A percentile compares a stretch with the other conserved stretches of the same genome.
Conservation (phyloP, 2,113 vertebrate species). For the Microtus oregoni region DNA sequence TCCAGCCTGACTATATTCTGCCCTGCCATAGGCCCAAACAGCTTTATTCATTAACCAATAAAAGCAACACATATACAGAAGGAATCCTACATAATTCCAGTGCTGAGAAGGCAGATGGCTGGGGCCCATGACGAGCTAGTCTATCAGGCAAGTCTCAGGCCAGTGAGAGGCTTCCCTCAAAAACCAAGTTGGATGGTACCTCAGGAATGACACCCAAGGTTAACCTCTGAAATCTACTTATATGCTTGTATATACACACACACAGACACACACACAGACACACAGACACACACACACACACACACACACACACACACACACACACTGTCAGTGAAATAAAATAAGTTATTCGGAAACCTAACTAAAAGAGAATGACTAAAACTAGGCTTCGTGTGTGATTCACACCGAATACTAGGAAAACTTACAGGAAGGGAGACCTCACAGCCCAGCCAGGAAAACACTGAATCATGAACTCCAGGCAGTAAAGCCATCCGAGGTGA, state of each 20-base stretch:
- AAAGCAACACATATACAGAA: no score
- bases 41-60: no score
- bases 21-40: no score
- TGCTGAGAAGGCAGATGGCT: background rate
- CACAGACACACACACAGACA: background rate
- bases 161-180: background rate
- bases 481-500: conserved; percentile 32
- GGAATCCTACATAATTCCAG: background rate
- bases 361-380: conserved; percentile 16
- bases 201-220: background rate
- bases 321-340: background rate
- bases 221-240: background rate
- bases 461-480: conserved; percentile 12
- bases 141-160: no score
- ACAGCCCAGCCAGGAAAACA: background rate
- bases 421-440: conserved; percentile 18
- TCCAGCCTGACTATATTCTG: no score
- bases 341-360: background rate
- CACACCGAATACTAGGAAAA: background rate
- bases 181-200: background rate
- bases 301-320: background rate
- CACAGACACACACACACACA: background rate
- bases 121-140: background rate
- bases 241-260: background rate
- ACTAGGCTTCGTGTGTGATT: background rate